phyloP scores from a whole-genome alignment of 2,888 invertebrate species.

The Brenthis daphne region DNA sequence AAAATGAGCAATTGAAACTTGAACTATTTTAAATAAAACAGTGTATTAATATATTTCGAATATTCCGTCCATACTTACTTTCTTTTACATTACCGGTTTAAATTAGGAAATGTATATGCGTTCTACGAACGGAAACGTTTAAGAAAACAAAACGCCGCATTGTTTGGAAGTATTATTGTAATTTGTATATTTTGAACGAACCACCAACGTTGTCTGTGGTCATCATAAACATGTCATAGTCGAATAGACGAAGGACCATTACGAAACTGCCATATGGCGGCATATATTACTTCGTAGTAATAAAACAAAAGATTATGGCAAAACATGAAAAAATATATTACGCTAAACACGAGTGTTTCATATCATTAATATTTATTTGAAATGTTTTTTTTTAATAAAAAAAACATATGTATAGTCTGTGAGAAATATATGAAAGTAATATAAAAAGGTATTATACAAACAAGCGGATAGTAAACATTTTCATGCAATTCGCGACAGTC shows the following conservation, averaged over 20 bases:
- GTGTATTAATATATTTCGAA: not conserved
- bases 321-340: not conserved
- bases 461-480: constrained; percentile 38
- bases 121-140: constrained; percentile 60
- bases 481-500: constrained; percentile 52
- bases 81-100: constrained; percentile 4
- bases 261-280: constrained; percentile 25
- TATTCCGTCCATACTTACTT: not conserved
- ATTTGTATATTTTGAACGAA: constrained; percentile 40
- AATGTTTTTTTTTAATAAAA: not conserved
- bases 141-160: constrained; percentile 65
- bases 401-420: not conserved
- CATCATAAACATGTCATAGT: constrained; percentile 38
- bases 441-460: constrained; percentile 12
- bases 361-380: not conserved
- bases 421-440: not conserved
- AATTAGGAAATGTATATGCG: constrained; percentile 29
- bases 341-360: not conserved
- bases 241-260: constrained; percentile 24
- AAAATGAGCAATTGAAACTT: too few species aligned
- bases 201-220: constrained; percentile 59
- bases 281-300: constrained; percentile 7
- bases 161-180: constrained; percentile 57
- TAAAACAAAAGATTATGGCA: constrained; percentile 14
- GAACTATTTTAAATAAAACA: too few species aligned